phyloP scores from a whole-genome alignment of 2,888 invertebrate species.

The Tillus elongatus region DNA sequence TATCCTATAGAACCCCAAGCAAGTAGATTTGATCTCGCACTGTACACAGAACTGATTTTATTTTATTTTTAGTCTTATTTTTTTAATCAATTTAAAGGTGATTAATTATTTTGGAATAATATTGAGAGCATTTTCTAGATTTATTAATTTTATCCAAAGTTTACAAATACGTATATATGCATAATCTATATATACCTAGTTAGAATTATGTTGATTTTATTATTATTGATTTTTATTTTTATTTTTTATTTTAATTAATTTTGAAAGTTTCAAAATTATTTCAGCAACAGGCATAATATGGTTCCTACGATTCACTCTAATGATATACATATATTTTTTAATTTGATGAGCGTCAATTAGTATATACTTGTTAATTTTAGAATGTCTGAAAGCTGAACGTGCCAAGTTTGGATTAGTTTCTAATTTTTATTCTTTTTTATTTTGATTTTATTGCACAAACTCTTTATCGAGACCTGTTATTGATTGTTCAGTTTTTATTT shows the following conservation, averaged over 20 bases:
- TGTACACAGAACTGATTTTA: constrained; percentile 42
- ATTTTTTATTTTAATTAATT: constrained; percentile 25
- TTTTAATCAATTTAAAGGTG: constrained; percentile 10
- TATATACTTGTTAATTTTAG: constrained; percentile 22
- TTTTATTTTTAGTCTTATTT: constrained; percentile 26
- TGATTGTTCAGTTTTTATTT: constrained; percentile 7
- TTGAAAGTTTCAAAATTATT: constrained; percentile 26
- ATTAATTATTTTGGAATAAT: constrained; percentile 15
- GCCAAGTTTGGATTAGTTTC: constrained; percentile 26
- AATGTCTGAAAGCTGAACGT: constrained; percentile 25
- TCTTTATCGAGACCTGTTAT: no score
- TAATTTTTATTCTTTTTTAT: constrained; percentile 17
- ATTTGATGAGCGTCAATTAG: constrained; percentile 21
- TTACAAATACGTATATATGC: constrained; percentile 24
- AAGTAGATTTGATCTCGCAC: constrained; percentile 43
- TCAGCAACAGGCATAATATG: constrained; percentile 34
- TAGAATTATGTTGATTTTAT: constrained; percentile 17
- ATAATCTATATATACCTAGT: constrained; percentile 19
- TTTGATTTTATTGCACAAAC: constrained; percentile 13
- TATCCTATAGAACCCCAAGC: constrained; percentile 65
- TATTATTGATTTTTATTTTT: constrained; percentile 18
- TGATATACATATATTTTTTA: no score
- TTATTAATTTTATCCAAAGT: constrained; percentile 19
- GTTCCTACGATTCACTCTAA: constrained; percentile 24
- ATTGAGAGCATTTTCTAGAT: constrained; percentile 6